These are phyloP conservation scores for Antheraea assamensis DNA, from an alignment of 2,888 invertebrate species.

Conservation along the genomic window DNA sequence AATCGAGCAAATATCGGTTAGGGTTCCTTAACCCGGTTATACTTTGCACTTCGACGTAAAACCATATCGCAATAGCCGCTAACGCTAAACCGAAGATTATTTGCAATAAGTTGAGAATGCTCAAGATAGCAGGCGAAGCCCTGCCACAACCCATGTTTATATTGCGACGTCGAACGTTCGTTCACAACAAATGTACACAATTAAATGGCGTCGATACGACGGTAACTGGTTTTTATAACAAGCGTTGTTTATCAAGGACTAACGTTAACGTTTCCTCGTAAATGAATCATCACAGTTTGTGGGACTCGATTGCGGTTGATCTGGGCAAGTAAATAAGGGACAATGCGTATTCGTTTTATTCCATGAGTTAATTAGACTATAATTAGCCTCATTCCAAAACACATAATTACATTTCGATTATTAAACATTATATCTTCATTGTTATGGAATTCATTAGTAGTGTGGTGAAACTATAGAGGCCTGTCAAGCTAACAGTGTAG, in stretches of 20 bases:
- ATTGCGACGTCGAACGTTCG: slow-evolving; percentile 23
- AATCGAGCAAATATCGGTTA: slow-evolving; percentile 71
- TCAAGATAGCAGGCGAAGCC: slow-evolving; percentile 41
- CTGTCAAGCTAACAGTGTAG: too few relatives aligned
- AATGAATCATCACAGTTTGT: slow-evolving; percentile 34
- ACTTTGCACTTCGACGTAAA: slow-evolving; percentile 60
- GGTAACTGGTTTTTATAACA: slow-evolving; percentile 45
- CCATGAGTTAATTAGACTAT: slow-evolving; percentile 3
- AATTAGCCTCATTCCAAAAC: neutral
- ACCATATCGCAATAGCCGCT: slow-evolving; percentile 61
- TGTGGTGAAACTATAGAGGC: too few relatives aligned
- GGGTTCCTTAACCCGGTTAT: slow-evolving; percentile 61
- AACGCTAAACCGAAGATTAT: slow-evolving; percentile 56
- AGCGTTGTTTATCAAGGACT: slow-evolving; percentile 34
- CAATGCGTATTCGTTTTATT: neutral
- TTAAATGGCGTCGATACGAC: slow-evolving; percentile 55
- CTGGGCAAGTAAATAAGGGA: slow-evolving; percentile 12
- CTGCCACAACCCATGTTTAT: slow-evolving; percentile 39
- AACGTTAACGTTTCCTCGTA: slow-evolving; percentile 25
- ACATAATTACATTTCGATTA: neutral
- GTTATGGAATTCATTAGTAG: neutral
- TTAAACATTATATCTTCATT: neutral
- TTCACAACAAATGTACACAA: slow-evolving; percentile 38
- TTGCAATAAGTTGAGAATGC: slow-evolving; percentile 58
- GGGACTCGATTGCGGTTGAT: slow-evolving; percentile 14